These are phyloP conservation scores for Tipula lateralis DNA, from an alignment of 2,888 invertebrate genomes.

Conservation along the genomic window DNA sequence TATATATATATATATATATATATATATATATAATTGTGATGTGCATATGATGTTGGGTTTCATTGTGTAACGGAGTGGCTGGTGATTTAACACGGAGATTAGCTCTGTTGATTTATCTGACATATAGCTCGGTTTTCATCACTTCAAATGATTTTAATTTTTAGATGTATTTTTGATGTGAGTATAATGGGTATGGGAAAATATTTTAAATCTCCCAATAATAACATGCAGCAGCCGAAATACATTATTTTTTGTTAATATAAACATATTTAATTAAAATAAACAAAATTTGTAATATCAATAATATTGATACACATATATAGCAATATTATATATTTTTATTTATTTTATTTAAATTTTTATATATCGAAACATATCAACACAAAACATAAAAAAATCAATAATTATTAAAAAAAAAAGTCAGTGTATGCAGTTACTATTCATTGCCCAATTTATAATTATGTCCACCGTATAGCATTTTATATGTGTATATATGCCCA, in stretches of 20 bases:
- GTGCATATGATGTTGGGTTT: neutral
- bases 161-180: neutral
- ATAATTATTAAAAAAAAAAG: neutral
- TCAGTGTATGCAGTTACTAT: neutral
- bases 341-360: slow-evolving; percentile 1
- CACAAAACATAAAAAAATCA: neutral
- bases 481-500: neutral
- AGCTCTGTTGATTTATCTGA: neutral
- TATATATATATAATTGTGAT: neutral
- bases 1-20: neutral
- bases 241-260: neutral
- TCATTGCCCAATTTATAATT: neutral
- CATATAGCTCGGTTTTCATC: neutral
- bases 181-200: neutral
- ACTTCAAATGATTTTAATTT: neutral
- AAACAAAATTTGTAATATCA: neutral
- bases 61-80: neutral
- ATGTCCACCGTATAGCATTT: neutral
- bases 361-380: neutral
- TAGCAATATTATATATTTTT: neutral
- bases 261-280: neutral
- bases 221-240: neutral
- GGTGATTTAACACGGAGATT: neutral
- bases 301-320: neutral
- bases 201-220: neutral